Percentiles rank a stretch among this genome's conserved stretches.
These are phyloP conservation scores for Tringa solitaria DNA, from an alignment of 2,113 vertebrate species.

Conservation along the genomic window DNA sequence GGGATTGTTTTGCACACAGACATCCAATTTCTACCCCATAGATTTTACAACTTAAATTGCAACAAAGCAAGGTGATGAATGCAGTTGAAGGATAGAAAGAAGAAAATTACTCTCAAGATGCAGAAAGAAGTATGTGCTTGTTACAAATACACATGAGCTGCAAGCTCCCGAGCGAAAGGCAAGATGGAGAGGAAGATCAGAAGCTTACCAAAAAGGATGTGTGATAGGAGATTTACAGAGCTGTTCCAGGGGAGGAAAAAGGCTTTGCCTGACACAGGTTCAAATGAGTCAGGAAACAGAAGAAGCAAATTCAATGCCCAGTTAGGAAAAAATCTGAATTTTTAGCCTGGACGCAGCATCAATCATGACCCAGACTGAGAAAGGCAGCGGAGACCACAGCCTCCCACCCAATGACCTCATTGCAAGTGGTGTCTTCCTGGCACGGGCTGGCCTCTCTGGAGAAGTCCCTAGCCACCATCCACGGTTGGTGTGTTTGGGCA, in stretches of 20 bases:
- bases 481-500: not conserved
- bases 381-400: fast-evolving
- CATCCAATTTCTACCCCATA: not conserved
- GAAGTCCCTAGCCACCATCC: not conserved
- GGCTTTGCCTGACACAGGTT: not conserved
- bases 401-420: not conserved
- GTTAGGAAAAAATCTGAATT: not conserved
- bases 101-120: not conserved
- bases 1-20: not conserved
- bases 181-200: not conserved
- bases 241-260: not conserved
- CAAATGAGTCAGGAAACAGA: not conserved
- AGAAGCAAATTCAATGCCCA: not conserved
- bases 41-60: not conserved
- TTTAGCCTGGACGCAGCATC: not conserved
- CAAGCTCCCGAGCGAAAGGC: not conserved
- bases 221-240: not conserved
- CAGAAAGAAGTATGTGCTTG: not conserved
- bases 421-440: not conserved
- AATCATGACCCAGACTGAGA: not conserved
- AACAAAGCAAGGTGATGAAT: not conserved
- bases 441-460: not conserved
- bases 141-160: not conserved
- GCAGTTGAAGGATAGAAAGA: not conserved
- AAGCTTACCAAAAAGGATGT: not conserved